Evolutionary conservation across 1,140 invertebrate genomes (phyloP).

Genomic region (Formica selysi): DNA sequence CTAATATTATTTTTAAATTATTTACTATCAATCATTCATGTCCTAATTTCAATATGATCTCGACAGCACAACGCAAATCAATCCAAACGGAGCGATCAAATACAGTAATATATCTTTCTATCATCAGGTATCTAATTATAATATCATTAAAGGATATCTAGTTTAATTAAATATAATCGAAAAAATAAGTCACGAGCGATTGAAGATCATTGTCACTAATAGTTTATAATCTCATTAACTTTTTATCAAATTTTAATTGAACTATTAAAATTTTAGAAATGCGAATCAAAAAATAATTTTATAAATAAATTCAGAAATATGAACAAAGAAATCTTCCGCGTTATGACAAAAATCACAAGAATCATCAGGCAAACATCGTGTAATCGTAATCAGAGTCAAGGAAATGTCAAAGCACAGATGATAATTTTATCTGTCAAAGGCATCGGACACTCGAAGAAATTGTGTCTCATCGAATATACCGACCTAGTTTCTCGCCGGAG

Average conservation of each 20-base stretch:
- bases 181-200: not conserved
- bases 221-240: not conserved
- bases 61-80: not conserved
- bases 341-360: not conserved
- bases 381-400: not conserved
- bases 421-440: not conserved
- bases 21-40: not conserved
- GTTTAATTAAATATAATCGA: not conserved
- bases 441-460: constrained; percentile 4
- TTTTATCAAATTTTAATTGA: not conserved
- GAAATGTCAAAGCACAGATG: not conserved
- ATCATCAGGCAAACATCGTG: not conserved
- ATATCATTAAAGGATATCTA: not conserved
- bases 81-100: not conserved
- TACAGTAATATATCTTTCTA: not conserved
- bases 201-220: not conserved
- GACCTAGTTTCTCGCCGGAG: constrained; percentile 81
- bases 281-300: not conserved
- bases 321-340: not conserved
- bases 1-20: not conserved
- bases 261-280: not conserved
- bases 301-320: not conserved
- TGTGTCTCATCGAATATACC: constrained; percentile 56
- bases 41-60: constrained; percentile 12
- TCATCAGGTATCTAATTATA: not conserved